Percentiles rank a stretch among this genome's conserved stretches.
phyloP scores from a whole-genome alignment of 2,888 invertebrate species.

The Rhabditophanes sp. region DNA sequence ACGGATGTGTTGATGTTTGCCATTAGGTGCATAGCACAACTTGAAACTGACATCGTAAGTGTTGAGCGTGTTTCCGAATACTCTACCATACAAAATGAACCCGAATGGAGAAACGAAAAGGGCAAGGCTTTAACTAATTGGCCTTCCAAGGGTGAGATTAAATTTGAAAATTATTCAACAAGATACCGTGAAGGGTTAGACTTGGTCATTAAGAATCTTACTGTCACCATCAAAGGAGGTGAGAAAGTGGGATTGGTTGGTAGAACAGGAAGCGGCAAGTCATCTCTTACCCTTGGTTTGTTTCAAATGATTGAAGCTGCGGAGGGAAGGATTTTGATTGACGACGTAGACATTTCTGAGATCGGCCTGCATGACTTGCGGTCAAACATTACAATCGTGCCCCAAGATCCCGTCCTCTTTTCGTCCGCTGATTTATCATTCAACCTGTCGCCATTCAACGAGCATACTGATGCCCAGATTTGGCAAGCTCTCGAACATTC shows the following conservation, averaged over 20 bases:
- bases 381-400: constrained; percentile 64
- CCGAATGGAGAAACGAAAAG: constrained; percentile 16
- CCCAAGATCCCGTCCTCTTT: constrained; percentile 45
- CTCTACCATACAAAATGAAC: constrained; percentile 50
- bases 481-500: constrained; percentile 27
- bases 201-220: constrained; percentile 49
- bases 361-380: constrained; percentile 71
- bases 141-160: constrained; percentile 10
- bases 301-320: constrained; percentile 73
- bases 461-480: constrained; percentile 19
- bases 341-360: constrained; percentile 61
- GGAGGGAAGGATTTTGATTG: constrained; percentile 63
- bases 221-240: constrained; percentile 49
- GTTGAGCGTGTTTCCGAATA: constrained; percentile 93
- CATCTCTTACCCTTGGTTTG: constrained; percentile 67
- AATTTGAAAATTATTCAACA: constrained; percentile 54
- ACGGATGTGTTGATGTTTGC: constrained; percentile 33
- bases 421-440: constrained; percentile 44
- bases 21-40: constrained; percentile 52
- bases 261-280: constrained; percentile 54
- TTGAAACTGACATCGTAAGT: constrained; percentile 90
- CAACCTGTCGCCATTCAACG: constrained; percentile 35
- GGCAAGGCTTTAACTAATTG: constrained; percentile 52
- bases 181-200: constrained; percentile 64
- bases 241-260: constrained; percentile 30